Conservation (phyloP, 64 coral and sea anemone species). For the Astreopora myriophthalma region DNA sequence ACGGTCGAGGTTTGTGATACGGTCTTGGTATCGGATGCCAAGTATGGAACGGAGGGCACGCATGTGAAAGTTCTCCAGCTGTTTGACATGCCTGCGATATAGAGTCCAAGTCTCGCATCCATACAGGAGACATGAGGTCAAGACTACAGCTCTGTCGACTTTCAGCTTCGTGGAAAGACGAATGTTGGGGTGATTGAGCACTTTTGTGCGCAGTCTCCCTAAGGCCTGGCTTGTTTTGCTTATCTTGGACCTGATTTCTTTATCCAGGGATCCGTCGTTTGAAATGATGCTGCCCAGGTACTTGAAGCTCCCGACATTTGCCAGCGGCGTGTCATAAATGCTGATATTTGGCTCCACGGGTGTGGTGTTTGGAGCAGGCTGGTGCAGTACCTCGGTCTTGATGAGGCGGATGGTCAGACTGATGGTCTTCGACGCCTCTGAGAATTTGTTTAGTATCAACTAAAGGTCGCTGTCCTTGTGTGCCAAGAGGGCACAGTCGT, state of each 20-base stretch:
- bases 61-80: conserved; percentile 37
- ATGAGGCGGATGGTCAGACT: too few relatives aligned
- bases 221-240: conserved; percentile 59
- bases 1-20: conserved; percentile 37
- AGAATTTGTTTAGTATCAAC: neutral
- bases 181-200: conserved; percentile 23
- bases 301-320: conserved; percentile 30
- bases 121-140: conserved; percentile 43
- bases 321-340: conserved; percentile 29
- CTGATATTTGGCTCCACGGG: neutral
- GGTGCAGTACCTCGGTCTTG: conserved; percentile 44
- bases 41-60: conserved; percentile 52
- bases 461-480: neutral
- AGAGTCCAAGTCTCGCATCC: conserved; percentile 53
- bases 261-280: conserved; percentile 54
- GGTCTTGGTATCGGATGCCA: conserved; percentile 15
- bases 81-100: conserved; percentile 46
- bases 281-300: conserved; percentile 65
- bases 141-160: conserved; percentile 14
- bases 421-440: conserved; percentile 6
- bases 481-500: conserved; percentile 1
- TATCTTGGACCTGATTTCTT: conserved; percentile 51
- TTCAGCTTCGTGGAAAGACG: conserved; percentile 34
- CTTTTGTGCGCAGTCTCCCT: neutral
- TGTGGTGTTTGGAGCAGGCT: neutral